These are phyloP conservation scores for Mastomys coucha DNA, from an alignment of 2,113 vertebrate genomes.

Conservation along the genomic window DNA sequence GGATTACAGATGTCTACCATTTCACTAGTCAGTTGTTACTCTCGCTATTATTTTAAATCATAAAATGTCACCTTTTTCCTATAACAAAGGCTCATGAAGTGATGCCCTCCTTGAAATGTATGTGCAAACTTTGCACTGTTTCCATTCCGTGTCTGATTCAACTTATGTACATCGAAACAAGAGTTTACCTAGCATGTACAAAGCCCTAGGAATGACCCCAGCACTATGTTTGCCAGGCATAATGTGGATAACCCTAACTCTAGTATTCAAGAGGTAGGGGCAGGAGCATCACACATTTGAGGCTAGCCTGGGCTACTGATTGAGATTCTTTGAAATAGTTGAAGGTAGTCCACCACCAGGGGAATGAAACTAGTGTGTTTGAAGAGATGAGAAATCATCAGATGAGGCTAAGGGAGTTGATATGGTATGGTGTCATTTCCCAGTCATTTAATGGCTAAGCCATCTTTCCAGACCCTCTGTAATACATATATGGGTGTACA, in stretches of 20 bases:
- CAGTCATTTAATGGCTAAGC: constrained; percentile 69
- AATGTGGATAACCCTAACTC: neutral
- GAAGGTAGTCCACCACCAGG: constrained; percentile 71
- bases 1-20: neutral
- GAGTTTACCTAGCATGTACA: neutral
- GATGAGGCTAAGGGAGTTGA: constrained; percentile 47
- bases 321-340: constrained; percentile 70
- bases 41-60: neutral
- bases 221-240: too few relatives aligned
- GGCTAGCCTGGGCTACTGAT: neutral
- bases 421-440: constrained; percentile 74
- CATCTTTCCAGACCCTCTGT: neutral
- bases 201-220: neutral
- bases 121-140: constrained; percentile 61
- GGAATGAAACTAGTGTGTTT: constrained; percentile 58
- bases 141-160: constrained; percentile 77
- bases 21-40: neutral
- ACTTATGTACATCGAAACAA: constrained; percentile 61
- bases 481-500: too few relatives aligned
- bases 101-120: constrained; percentile 16
- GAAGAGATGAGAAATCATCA: constrained; percentile 73
- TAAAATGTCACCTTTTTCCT: constrained; percentile 19
- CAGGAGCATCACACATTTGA: too few relatives aligned
- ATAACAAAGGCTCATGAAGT: constrained; percentile 12
- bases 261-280: neutral